Conservation (phyloP, 1,140 invertebrate genomes). For the Homalodisca vitripennis region DNA sequence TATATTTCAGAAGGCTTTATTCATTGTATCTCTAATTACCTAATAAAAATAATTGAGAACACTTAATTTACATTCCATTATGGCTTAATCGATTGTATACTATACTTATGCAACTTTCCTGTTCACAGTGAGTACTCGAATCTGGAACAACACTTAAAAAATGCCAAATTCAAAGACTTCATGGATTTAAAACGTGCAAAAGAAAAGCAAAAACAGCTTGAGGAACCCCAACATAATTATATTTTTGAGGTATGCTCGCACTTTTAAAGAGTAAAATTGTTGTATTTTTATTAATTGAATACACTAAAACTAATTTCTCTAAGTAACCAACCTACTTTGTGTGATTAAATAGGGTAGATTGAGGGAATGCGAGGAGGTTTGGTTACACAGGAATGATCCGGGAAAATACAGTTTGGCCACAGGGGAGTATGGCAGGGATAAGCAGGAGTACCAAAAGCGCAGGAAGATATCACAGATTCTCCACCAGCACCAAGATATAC, state of each 20-base stretch:
- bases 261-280: too few relatives aligned
- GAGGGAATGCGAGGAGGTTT: slow-evolving; percentile 19
- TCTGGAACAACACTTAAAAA: not conserved
- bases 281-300: not conserved
- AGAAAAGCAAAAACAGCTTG: not conserved
- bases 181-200: not conserved
- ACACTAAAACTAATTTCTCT: not conserved
- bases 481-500: not conserved
- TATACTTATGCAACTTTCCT: too few relatives aligned
- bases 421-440: slow-evolving; percentile 6
- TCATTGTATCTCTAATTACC: too few relatives aligned
- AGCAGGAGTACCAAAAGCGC: not conserved
- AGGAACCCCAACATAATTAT: not conserved
- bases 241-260: too few relatives aligned
- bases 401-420: slow-evolving; percentile 12
- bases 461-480: not conserved
- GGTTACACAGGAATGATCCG: slow-evolving; percentile 11
- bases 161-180: not conserved
- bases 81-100: too few relatives aligned
- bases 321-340: not conserved
- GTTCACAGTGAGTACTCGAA: not conserved
- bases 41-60: too few relatives aligned
- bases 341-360: not conserved
- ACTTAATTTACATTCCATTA: too few relatives aligned
- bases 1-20: too few relatives aligned